phyloP scores from a whole-genome alignment of 2,888 invertebrate species.

The Aspidapion aeneum region DNA sequence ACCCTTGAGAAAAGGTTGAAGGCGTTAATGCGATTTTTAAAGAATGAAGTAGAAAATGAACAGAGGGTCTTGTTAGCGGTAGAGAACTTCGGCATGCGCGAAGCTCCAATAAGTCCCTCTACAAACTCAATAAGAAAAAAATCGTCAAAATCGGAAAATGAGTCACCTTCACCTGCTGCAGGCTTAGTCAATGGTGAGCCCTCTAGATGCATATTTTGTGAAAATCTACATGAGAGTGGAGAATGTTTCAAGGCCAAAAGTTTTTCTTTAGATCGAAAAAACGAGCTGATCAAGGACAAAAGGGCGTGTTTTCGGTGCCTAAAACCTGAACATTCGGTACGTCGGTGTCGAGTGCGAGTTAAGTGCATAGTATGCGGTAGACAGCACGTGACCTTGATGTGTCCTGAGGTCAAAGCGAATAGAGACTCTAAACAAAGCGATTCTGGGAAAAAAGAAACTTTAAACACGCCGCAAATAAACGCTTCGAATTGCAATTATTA shows the following conservation, averaged over 20 bases:
- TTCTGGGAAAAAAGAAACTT: too few species aligned
- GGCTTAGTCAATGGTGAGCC: constrained; percentile 18
- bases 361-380: constrained; percentile 30
- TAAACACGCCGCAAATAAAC: too few species aligned
- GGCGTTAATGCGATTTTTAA: constrained; percentile 24
- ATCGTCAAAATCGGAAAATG: too few species aligned
- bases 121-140: too few species aligned
- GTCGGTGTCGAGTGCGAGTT: constrained; percentile 24
- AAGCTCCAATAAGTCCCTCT: too few species aligned
- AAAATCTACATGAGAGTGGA: constrained; percentile 20
- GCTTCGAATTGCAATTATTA: constrained; percentile 7
- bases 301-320: constrained; percentile 31
- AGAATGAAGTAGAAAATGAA: constrained; percentile 29
- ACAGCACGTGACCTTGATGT: constrained; percentile 29
- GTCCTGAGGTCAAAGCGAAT: constrained; percentile 19
- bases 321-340: constrained; percentile 25
- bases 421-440: too few species aligned
- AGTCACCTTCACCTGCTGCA: constrained; percentile 17
- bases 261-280: constrained; percentile 1
- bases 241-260: constrained; percentile 22
- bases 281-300: constrained; percentile 8
- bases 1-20: constrained; percentile 10
- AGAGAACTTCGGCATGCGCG: constrained; percentile 10
- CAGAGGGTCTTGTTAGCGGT: constrained; percentile 25
- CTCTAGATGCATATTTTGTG: constrained; percentile 22